Evolutionary conservation across 2,888 invertebrate species (phyloP).

Genomic region (Augiades crinisus): DNA sequence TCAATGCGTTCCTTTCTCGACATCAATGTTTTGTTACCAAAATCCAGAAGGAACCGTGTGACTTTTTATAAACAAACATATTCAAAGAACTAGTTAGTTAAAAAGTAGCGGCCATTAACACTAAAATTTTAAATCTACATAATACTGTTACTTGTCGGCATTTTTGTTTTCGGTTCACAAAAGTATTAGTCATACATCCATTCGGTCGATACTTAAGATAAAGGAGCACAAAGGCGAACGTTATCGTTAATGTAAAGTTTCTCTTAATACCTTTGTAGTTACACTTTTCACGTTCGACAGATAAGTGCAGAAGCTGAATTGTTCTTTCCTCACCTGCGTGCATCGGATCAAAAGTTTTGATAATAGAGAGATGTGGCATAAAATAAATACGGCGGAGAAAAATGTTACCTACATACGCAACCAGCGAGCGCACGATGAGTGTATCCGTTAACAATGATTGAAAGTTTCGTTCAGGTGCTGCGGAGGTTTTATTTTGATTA

Average conservation of each 20-base stretch:
- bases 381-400: constrained; percentile 1
- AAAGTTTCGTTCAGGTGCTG: constrained; percentile 58
- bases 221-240: constrained; percentile 7
- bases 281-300: constrained; percentile 54
- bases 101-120: constrained; percentile 7
- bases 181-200: constrained; percentile 23
- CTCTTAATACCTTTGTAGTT: constrained; percentile 48
- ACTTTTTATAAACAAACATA: constrained; percentile 19
- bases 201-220: constrained; percentile 18
- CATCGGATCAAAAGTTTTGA: constrained; percentile 3
- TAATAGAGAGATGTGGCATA: constrained; percentile 1
- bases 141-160: constrained; percentile 23
- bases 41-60: constrained; percentile 16
- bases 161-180: constrained; percentile 19
- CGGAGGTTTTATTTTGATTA: constrained; percentile 52
- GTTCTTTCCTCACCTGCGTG: constrained; percentile 16
- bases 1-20: constrained; percentile 1
- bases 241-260: constrained; percentile 26
- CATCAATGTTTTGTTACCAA: constrained; percentile 5
- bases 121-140: constrained; percentile 4
- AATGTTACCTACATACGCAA: constrained; percentile 13
- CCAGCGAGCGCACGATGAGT: constrained; percentile 25
- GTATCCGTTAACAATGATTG: constrained; percentile 60
- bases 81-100: constrained; percentile 19
- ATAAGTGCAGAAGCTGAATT: constrained; percentile 24